A percentile compares a stretch with the other conserved stretches of the same genome.
Evolutionary conservation across 2,888 invertebrate species (phyloP).

Genomic region (Rhingia rostrata): DNA sequence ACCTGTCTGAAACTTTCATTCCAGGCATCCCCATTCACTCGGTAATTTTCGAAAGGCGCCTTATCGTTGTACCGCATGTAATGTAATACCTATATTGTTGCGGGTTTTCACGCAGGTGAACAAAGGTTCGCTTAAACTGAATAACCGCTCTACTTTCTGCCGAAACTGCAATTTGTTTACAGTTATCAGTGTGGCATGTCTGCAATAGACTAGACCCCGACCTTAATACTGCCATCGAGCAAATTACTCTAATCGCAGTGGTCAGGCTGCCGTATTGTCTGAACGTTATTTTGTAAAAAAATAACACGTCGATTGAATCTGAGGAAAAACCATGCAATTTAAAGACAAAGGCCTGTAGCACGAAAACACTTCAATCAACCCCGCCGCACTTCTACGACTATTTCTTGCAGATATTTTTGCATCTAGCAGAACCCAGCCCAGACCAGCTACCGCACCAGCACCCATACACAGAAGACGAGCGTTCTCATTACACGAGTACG

Average conservation of each 20-base stretch:
- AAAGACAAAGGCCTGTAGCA: constrained; percentile 48
- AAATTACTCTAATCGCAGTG: constrained; percentile 57
- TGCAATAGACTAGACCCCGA: constrained; percentile 38
- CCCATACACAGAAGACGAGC: constrained; percentile 17
- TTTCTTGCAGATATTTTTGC: constrained; percentile 45
- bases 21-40: constrained; percentile 34
- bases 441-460: constrained; percentile 4
- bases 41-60: constrained; percentile 35
- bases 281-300: constrained; percentile 55
- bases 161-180: constrained; percentile 20
- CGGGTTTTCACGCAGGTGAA: constrained; percentile 12
- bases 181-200: constrained; percentile 18
- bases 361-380: constrained; percentile 48
- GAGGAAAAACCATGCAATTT: constrained; percentile 44
- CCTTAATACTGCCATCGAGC: constrained; percentile 48
- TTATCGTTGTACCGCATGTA: neutral
- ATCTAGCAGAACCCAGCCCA: neutral
- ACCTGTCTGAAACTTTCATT: constrained; percentile 59
- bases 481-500: constrained; percentile 40
- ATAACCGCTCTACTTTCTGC: constrained; percentile 38
- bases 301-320: constrained; percentile 32
- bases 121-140: neutral
- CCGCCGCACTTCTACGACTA: constrained; percentile 4
- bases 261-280: constrained; percentile 44
- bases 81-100: constrained; percentile 11